Evolutionary conservation across 53 echinoderm and acorn worm species (phyloP), one percentile per base, ranked within the genome.

Genomic region (Holothuria scabra): DNA sequence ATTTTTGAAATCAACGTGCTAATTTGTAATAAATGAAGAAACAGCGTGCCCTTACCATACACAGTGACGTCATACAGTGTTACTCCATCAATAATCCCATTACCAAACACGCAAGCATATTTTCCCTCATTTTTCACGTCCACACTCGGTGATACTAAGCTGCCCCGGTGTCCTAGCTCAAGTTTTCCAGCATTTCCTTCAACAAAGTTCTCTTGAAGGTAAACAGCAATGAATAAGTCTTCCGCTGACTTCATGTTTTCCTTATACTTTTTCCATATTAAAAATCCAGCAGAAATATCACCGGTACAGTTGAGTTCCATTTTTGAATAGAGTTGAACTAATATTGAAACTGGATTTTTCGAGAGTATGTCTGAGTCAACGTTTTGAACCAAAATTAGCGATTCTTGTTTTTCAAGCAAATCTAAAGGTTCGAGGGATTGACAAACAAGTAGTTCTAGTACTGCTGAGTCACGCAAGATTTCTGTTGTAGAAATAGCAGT

Each of bases 41-140:
- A 48, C 48, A 48, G 12, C 4, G 14, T 5, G 35, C 7, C 14
- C 71, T 71, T 0, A 71, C 71, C 71, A 41, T 71, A 71, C 10
- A 71, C 71, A 20, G 46, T 21, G n/a, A 44, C n/a, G 22, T 71
- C 22, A 46, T 38, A 41, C 20, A 23, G n/a, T 4, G 22, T 71
- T 8, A 71, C 38, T 10, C 44, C 23, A 24, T 71, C 71, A 19
- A 44, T 20, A 5, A 71, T 2, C 2, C 48, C 71, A 20, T 71
- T 33, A n/a, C 46, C 2, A 71, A 1, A 71, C 1, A 71, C 24
- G 71, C 71, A 71, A 24, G 44, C 71, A n/a, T 71, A 71, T 18
- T 11, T 41, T 23, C 71, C 71, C 7, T 41, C 44, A 5, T 37
- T 12, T 20, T 71, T 35, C 5, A 71, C 5, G 23, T 44, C 23